Evolutionary conservation across 1,140 invertebrate genomes (phyloP).

Genomic region (Yoshiicerus persimilis): DNA sequence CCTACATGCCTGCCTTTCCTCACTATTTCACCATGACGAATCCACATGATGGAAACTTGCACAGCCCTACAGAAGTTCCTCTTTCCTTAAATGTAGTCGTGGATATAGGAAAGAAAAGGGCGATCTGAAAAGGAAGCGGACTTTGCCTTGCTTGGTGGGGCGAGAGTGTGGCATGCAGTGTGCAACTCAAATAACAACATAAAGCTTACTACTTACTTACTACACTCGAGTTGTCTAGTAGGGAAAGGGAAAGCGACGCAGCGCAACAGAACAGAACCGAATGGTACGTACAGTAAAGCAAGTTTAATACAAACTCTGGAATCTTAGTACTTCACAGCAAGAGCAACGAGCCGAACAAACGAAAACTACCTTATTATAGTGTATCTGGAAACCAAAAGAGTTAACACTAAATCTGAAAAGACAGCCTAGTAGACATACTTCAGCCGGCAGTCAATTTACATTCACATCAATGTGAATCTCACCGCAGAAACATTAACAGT

Average conservation of each 20-base stretch:
- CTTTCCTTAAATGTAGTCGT: neutral
- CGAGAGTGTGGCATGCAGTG: too few relatives aligned
- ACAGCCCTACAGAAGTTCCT: neutral
- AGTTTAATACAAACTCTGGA: neutral
- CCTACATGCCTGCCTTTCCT: neutral
- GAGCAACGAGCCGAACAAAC: neutral
- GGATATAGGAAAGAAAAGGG: neutral
- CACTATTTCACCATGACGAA: neutral
- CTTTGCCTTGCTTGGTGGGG: neutral
- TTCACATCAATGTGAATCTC: neutral
- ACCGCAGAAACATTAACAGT: neutral
- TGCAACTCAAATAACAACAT: neutral
- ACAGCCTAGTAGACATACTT: neutral
- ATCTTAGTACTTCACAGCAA: neutral
- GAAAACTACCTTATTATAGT: conserved; percentile 1
- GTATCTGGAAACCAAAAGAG: neutral
- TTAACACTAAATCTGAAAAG: neutral
- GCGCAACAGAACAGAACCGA: conserved; percentile 2
- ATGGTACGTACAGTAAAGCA: neutral
- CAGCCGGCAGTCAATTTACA: neutral
- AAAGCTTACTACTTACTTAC: neutral
- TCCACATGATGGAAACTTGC: neutral
- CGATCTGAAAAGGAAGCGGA: neutral
- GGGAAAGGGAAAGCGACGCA: neutral
- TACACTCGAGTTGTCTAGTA: neutral